Conservation (phyloP, 2,888 invertebrate genomes). For the Crocallis elinguaria region DNA sequence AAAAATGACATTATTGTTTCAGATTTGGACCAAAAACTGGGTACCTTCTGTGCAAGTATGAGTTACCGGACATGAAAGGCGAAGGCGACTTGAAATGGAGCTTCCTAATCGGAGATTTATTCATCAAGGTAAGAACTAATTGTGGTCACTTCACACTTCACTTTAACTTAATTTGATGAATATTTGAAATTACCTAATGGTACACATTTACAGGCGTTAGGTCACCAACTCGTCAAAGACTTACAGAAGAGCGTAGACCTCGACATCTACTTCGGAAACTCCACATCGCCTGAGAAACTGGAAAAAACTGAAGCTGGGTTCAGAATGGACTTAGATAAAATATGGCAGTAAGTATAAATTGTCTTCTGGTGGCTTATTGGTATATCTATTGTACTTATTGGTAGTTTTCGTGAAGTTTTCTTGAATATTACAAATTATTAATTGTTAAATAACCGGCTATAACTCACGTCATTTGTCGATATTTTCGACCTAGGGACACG, state of each 20-base stretch:
- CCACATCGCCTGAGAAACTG: conserved; percentile 55
- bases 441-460: too few species aligned
- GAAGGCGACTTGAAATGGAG: conserved; percentile 80
- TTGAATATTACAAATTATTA: too few species aligned
- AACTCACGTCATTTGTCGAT: too few species aligned
- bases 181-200: too few species aligned
- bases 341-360: conserved; percentile 74
- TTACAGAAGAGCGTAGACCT: conserved; percentile 72
- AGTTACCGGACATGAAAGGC: conserved; percentile 75
- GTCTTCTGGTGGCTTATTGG: not conserved
- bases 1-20: conserved; percentile 17
- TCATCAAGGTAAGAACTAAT: conserved; percentile 63
- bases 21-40: conserved; percentile 79
- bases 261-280: conserved; percentile 77
- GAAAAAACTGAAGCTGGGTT: conserved; percentile 73
- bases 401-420: too few species aligned
- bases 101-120: conserved; percentile 71
- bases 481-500: too few species aligned
- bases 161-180: too few species aligned
- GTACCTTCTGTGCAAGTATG: conserved; percentile 73
- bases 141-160: too few species aligned
- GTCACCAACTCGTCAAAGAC: conserved; percentile 67
- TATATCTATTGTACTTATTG: too few species aligned
- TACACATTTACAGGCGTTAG: conserved; percentile 59
- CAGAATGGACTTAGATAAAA: conserved; percentile 74